Evolutionary conservation across 2,797 vertebrate species (phyloP).

Genomic region (Adelosebastes latens): DNA sequence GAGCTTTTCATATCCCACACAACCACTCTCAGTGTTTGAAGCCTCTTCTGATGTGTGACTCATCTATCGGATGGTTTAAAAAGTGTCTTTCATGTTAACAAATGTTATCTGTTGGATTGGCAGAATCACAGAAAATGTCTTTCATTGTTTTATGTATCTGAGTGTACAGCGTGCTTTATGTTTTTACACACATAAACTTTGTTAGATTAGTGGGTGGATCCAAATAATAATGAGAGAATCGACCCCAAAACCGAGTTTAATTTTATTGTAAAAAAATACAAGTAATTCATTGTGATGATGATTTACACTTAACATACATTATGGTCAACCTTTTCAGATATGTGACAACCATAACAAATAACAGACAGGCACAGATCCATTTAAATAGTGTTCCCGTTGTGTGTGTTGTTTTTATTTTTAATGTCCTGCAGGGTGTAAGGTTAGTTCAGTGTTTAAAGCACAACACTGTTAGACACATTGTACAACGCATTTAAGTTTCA

Average conservation of each 20-base stretch:
- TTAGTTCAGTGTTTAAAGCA: not conserved
- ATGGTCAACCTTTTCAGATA: accelerated
- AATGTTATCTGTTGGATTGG: not conserved
- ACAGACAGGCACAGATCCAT: not conserved
- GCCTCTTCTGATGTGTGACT: constrained; percentile 54
- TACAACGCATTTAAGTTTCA: not conserved
- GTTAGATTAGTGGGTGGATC: not conserved
- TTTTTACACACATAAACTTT: not conserved
- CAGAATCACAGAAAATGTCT: not conserved
- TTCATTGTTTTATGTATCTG: not conserved
- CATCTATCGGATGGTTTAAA: constrained; percentile 26
- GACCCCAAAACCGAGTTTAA: not conserved
- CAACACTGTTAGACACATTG: not conserved
- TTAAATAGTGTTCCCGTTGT: not conserved
- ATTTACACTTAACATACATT: not conserved
- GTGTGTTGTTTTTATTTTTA: not conserved
- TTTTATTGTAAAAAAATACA: not conserved
- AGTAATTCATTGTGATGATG: not conserved
- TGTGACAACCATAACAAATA: not conserved
- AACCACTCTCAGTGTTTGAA: constrained; percentile 8
- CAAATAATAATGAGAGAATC: not conserved
- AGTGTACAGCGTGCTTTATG: not conserved
- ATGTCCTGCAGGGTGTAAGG: no score
- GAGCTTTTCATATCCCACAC: constrained; percentile 41
- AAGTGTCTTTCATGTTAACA: constrained; percentile 8